Evolutionary conservation across 2,797 vertebrate species (phyloP).

Genomic region (Coilia nasus): DNA sequence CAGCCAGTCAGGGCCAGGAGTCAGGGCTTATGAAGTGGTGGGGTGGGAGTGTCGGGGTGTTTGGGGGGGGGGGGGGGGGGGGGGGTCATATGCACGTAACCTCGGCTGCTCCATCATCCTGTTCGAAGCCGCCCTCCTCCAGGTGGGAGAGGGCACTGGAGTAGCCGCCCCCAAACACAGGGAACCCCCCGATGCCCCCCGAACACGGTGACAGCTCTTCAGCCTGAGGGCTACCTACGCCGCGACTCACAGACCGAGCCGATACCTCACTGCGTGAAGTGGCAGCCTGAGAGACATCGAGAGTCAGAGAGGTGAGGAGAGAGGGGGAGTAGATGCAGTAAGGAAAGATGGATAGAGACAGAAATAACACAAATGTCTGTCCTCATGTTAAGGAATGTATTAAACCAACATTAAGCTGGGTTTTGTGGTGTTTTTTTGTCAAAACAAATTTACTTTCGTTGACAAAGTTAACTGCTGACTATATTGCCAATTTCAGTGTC

Average conservation of each 20-base stretch:
- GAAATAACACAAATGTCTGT: too few species aligned
- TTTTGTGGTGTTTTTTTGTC: too few species aligned
- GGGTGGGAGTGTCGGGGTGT: neutral
- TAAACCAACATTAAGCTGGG: too few species aligned
- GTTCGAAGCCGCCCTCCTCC: conserved; percentile 90
- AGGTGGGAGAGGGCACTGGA: conserved; percentile 81
- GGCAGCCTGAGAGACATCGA: conserved; percentile 50
- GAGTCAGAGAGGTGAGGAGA: neutral
- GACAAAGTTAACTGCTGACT: neutral
- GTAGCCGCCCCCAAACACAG: conserved; percentile 80
- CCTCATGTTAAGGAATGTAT: too few species aligned
- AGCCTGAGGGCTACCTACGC: conserved; percentile 50
- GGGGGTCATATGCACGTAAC: conserved; percentile 92
- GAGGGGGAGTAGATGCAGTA: neutral
- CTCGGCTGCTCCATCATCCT: conserved; percentile 91
- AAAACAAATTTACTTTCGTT: neutral
- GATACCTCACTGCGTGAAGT: conserved; percentile 56
- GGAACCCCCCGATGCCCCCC: conserved; percentile 76
- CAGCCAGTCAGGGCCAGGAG: conserved; percentile 39
- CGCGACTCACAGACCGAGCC: conserved; percentile 62
- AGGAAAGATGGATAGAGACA: neutral
- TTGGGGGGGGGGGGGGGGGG: neutral
- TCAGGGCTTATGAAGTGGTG: neutral
- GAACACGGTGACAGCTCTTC: conserved; percentile 59
- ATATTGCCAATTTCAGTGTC: neutral